A percentile compares a stretch with the other conserved stretches of the same genome.
Evolutionary conservation across 2,888 invertebrate species (phyloP).

Genomic region (Cephus rjabovi): DNA sequence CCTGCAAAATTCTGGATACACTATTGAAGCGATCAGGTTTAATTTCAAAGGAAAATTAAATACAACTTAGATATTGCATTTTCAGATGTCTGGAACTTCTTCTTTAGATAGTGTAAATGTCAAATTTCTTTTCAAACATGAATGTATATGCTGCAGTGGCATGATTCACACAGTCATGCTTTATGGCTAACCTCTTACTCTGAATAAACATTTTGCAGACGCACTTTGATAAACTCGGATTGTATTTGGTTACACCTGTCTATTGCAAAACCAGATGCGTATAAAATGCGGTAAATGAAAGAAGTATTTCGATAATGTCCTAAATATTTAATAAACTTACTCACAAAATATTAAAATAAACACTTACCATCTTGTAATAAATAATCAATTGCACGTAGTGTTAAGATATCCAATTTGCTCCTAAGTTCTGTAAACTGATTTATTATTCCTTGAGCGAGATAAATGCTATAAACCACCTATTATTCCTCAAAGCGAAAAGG

Average conservation of each 20-base stretch:
- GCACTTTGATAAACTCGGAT: background rate
- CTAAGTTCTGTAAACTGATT: background rate
- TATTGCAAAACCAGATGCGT: background rate
- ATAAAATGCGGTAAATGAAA: too few species aligned
- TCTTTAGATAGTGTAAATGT: too few species aligned
- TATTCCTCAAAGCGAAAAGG: background rate
- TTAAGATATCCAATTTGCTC: background rate
- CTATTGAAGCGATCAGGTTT: background rate
- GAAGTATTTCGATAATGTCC: too few species aligned
- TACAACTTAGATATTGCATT: background rate
- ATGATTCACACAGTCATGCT: background rate
- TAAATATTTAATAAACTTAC: background rate
- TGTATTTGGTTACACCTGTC: background rate
- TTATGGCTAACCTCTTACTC: background rate
- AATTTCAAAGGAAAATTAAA: background rate
- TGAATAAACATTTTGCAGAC: background rate
- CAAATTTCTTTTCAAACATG: too few species aligned
- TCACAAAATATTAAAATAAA: background rate
- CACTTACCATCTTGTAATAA: background rate
- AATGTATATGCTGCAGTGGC: background rate
- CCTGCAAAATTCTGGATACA: background rate
- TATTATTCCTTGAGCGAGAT: background rate
- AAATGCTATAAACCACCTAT: background rate
- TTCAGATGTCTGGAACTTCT: background rate
- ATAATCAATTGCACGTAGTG: background rate